Evolutionary conservation across 2,888 invertebrate species (phyloP), one percentile per base, ranked within the genome.

Genomic region (Copidosoma aretas): DNA sequence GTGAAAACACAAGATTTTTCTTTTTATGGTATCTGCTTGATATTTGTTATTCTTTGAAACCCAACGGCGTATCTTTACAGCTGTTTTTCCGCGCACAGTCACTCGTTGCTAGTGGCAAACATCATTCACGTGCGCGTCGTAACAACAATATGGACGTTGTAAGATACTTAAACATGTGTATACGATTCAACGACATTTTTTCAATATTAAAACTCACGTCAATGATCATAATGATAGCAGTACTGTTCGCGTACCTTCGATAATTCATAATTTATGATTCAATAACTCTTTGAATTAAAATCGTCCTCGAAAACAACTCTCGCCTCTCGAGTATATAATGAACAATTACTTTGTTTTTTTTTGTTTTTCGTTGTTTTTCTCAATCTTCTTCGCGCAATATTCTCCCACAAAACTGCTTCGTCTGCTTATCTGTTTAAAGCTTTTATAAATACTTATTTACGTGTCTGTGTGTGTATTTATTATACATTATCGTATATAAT

Each of bases 11-110:
- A 57, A 51, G 3, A 49, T 51, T 25, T 8, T 22, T 32, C n/a
- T 53, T 52, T 63, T 43, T 21, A 22, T 57, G 60, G 61, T 70
- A 66, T 67, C 52, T 21, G 24, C 49, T 54, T 58, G 68, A 69
- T 68, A 71, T 71, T 67, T 68, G 70, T 73, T 75, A 75, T 75
- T 75, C 72, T 72, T 71, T 72, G 25, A 73, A 75, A 75, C 67
- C 73, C 70, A 73, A 73, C 73, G 71, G 70, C 60, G 65, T 67
- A 60, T 61, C 61, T 66, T 71, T 69, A 71, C 70, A 72, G 64
- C 59, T 56, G 24, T 57, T 65, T 25, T 52, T 25, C 24, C 59
- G 57, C 51, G 64, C 64, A 57, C 22, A 46, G 32, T 63, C 49
- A 59, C 52, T 64, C 41, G 19, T 46, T 57, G 52, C 32, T 22